phyloP scores from a whole-genome alignment of 1,140 invertebrate species.

The Sitophilus oryzae region DNA sequence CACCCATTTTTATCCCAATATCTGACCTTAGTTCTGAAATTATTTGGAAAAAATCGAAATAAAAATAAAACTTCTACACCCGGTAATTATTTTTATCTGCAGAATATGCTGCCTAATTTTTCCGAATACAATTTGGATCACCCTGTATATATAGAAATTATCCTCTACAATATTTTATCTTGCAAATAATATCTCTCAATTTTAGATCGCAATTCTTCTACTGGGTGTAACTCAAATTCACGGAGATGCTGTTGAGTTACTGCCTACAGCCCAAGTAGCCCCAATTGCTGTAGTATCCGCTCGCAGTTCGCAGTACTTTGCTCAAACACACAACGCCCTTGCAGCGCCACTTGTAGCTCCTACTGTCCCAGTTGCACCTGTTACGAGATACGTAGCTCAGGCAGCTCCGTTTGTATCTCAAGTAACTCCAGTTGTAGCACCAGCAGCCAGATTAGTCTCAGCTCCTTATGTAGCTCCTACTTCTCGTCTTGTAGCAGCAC shows the following conservation, averaged over 20 bases:
- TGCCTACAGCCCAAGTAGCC: neutral
- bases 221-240: neutral
- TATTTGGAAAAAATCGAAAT: too few species aligned
- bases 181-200: neutral
- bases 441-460: neutral
- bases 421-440: neutral
- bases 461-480: neutral
- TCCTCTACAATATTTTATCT: neutral
- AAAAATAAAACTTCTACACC: too few species aligned
- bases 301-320: neutral
- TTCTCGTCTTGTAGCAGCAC: conserved; percentile 4
- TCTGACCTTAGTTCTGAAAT: too few species aligned
- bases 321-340: neutral
- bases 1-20: too few species aligned
- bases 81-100: too few species aligned
- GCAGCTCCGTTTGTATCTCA: neutral
- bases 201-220: neutral
- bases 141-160: too few species aligned
- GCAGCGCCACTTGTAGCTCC: neutral
- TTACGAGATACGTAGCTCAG: neutral
- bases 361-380: neutral
- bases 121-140: too few species aligned
- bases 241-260: neutral
- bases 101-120: too few species aligned
- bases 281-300: neutral